Percentiles rank a stretch among this genome's conserved stretches.
phyloP scores from a whole-genome alignment of 37 sponge, comb jelly and placozoan species.

The Bolinopsis microptera region DNA sequence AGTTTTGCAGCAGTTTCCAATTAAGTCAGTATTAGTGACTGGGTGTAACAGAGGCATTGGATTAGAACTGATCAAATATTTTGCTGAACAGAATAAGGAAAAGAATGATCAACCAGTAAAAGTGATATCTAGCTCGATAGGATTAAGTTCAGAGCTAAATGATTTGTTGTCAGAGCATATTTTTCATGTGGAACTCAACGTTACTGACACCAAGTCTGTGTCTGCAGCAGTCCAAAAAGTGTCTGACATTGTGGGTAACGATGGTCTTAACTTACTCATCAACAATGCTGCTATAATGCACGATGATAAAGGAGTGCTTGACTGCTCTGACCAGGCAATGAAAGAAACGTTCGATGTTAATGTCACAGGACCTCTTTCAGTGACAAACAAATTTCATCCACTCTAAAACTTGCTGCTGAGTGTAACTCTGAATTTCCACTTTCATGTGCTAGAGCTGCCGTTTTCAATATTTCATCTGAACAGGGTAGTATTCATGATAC shows the following conservation, averaged over 20 bases:
- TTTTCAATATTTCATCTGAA: neutral
- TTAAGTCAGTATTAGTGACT: too few relatives aligned
- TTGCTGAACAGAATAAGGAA: neutral
- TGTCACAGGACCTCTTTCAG: neutral
- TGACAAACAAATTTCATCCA: neutral
- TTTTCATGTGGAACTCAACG: neutral
- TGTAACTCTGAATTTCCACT: neutral
- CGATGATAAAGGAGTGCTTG: neutral
- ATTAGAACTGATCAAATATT: neutral
- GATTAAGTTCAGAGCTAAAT: neutral
- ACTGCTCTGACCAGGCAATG: neutral
- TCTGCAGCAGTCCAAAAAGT: neutral
- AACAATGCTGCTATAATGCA: slow-evolving; percentile 22
- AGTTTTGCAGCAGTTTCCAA: too few relatives aligned
- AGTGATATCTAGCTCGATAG: neutral
- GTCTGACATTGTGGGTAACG: neutral
- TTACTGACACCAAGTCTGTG: neutral
- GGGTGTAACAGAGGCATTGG: slow-evolving; percentile 57
- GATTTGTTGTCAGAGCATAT: neutral
- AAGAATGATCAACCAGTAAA: too few relatives aligned
- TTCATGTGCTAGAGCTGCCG: neutral
- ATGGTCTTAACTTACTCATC: neutral
- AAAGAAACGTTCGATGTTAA: neutral
- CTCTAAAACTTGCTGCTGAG: neutral
- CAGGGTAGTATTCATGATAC: neutral